Percentiles rank a stretch among this genome's conserved stretches.
Evolutionary conservation across 2,888 invertebrate species (phyloP).

Genomic region (Gryllus longicercus): DNA sequence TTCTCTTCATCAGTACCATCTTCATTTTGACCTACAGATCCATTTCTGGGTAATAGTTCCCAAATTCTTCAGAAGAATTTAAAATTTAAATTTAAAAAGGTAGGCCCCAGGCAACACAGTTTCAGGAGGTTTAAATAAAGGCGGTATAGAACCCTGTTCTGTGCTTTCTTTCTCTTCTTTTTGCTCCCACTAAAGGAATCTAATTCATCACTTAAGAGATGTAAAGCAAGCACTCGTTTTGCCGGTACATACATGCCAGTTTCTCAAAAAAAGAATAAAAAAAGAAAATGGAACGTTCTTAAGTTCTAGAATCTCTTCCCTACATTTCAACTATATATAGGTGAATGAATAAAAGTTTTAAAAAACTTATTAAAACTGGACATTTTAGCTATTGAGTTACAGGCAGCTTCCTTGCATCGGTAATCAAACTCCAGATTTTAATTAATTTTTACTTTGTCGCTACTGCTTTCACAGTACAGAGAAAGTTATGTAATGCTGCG

Average conservation of each 20-base stretch:
- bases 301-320: too few species aligned
- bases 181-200: neutral
- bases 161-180: neutral
- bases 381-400: too few species aligned
- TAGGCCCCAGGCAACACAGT: neutral
- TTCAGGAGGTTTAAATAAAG: neutral
- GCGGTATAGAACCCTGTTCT: neutral
- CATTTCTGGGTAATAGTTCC: conserved; percentile 39
- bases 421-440: too few species aligned
- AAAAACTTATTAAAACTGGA: too few species aligned
- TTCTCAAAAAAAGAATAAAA: too few species aligned
- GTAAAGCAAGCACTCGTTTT: neutral
- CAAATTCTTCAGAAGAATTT: neutral
- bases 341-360: too few species aligned
- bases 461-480: too few species aligned
- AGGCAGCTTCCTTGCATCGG: too few species aligned
- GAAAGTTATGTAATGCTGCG: too few species aligned
- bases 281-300: too few species aligned
- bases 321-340: too few species aligned
- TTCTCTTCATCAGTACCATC: neutral
- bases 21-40: conserved; percentile 44
- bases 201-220: neutral
- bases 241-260: neutral
- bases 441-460: too few species aligned
- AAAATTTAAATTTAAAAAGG: neutral